Conservation (phyloP, 2,113 vertebrate genomes). For the Pungitius pungitius region DNA sequence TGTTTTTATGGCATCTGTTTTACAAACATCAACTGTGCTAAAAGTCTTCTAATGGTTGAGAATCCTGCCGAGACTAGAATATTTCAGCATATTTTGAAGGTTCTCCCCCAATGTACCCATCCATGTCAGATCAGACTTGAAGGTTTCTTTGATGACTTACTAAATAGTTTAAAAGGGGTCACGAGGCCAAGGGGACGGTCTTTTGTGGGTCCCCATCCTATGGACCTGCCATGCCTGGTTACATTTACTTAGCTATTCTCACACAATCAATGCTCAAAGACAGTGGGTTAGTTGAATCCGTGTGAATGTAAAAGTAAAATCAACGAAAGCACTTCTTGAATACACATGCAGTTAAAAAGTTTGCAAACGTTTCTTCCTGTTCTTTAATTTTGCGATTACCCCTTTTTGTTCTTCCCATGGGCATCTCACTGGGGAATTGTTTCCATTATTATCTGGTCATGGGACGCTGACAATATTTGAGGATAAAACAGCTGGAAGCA, state of each 20-base stretch:
- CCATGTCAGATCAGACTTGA: too few species aligned
- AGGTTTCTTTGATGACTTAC: too few species aligned
- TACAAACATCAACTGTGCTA: not conserved
- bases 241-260: not conserved
- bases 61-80: too few species aligned
- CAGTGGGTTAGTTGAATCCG: not conserved
- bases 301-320: not conserved
- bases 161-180: not conserved
- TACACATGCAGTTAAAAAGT: not conserved
- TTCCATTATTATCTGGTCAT: not conserved
- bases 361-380: not conserved
- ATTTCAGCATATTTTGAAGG: not conserved
- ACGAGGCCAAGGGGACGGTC: not conserved
- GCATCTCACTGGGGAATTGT: not conserved
- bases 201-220: not conserved
- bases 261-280: not conserved
- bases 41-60: not conserved
- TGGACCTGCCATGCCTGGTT: not conserved
- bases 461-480: not conserved
- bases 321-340: not conserved
- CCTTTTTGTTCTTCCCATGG: not conserved
- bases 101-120: not conserved
- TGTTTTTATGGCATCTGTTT: not conserved
- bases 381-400: not conserved
- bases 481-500: constrained; percentile 3